Evolutionary conservation across 2,888 invertebrate species (phyloP).

Genomic region (Ptilodon capucinus): DNA sequence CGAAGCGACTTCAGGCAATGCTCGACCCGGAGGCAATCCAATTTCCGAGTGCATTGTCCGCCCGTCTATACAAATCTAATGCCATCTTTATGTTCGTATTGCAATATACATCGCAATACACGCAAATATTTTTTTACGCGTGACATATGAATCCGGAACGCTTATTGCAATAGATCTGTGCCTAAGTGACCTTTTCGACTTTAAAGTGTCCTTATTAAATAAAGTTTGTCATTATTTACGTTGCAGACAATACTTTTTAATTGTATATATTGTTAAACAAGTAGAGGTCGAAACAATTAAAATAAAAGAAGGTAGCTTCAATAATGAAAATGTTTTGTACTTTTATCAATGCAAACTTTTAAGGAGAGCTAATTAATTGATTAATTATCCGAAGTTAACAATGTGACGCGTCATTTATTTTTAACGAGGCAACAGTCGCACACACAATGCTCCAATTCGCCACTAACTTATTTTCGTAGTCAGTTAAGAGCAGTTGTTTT

Average conservation of each 20-base stretch:
- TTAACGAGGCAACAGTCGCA: no score
- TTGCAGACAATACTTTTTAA: no score
- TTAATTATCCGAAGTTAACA: no score
- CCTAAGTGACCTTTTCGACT: not conserved
- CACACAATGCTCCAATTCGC: no score
- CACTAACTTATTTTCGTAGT: not conserved
- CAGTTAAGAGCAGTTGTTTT: not conserved
- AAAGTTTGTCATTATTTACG: no score
- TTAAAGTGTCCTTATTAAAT: not conserved
- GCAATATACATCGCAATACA: conserved; percentile 5
- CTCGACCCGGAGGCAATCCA: conserved; percentile 65
- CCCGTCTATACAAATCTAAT: conserved; percentile 44
- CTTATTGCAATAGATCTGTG: not conserved
- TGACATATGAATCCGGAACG: not conserved
- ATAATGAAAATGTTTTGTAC: no score
- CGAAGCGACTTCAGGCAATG: conserved; percentile 48
- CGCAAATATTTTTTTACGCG: not conserved
- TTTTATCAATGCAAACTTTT: no score
- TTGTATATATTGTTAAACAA: no score
- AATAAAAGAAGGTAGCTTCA: no score
- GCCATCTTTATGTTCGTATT: conserved; percentile 28
- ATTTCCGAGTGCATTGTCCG: conserved; percentile 73
- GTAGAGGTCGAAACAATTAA: no score
- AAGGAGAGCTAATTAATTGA: no score
- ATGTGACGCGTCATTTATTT: no score